Base-by-base conservation (phyloP, 1,140 invertebrate species). In the Penaeus indicus region DNA sequence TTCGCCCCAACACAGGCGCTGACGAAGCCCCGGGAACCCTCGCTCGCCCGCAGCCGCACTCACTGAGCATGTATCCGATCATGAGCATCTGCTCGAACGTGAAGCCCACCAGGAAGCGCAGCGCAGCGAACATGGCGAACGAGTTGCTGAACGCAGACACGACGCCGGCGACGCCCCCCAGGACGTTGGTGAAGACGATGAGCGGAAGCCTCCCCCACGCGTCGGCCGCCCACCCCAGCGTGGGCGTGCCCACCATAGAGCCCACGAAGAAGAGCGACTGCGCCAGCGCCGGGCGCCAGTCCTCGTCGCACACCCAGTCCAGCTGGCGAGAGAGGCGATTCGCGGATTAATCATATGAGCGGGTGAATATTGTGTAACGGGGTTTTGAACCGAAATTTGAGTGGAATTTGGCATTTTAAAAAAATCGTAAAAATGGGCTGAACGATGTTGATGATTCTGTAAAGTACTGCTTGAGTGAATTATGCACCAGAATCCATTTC, bases 221-320 rank as follows among this genome's bases (percentile, higher is more conserved):
- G 92, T 98, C 97, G 0, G 97, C 96, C 18, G 97, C 95, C 95
- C 95, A 96, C 0, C 97, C 97, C 91, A 97, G 97, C 22, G 97
- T 93, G 25, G 97, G 92, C 7, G 96, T 96, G 4, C 97, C 97
- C 0, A 97, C 94, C 89, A 97, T 97, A n/a, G 96, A 96, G 7
- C 97, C 97, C 86, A 96, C 94, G 92, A 97, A 97, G 93, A 97
- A 98, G 78, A 97, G 94, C 0, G 96, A 95, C 92, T 97, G 96
- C 0, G 96, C 95, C 13, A 95, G 94, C 0, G 95, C 95, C 1
- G 96, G 94, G 63, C 96, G 92, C 61, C 95, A 95, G 75, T 95
- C 95, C 82, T 96, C 93, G 8, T 97, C 96, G 92, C 97, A 97
- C 25, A 97, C 97, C 96, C 97, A 97, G 91, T 96, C 94, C 91